phyloP scores from a whole-genome alignment of 2,797 vertebrate genomes.

The Lepilemur septentrionalis region DNA sequence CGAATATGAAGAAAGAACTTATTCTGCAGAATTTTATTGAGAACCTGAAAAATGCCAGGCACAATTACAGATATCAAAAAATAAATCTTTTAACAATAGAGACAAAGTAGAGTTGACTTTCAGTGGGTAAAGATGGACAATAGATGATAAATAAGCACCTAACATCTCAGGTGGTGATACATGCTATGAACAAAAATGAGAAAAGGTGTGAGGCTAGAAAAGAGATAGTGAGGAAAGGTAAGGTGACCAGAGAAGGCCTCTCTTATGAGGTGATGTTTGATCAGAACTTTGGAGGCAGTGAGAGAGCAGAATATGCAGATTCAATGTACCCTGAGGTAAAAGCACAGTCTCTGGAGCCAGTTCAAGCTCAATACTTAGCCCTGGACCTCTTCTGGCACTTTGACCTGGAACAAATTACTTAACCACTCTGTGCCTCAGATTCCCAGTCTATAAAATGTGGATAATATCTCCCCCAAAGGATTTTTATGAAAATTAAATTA shows the following conservation, averaged over 20 bases:
- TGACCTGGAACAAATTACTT: background rate
- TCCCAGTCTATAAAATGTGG: background rate
- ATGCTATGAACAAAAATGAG: background rate
- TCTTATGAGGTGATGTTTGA: background rate
- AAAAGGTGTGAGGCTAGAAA: background rate
- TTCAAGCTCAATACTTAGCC: background rate
- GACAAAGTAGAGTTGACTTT: background rate
- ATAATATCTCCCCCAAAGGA: background rate
- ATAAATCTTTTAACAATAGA: background rate
- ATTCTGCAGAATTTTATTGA: background rate
- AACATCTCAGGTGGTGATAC: background rate
- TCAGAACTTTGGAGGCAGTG: background rate
- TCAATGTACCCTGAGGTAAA: background rate
- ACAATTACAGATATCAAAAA: background rate
- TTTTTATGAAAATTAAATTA: background rate
- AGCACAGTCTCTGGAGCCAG: background rate
- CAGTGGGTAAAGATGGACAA: background rate
- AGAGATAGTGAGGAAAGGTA: background rate
- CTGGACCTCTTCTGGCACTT: background rate
- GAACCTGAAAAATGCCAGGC: background rate
- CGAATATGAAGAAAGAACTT: background rate
- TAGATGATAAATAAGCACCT: background rate
- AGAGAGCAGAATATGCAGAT: background rate
- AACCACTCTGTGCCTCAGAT: background rate
- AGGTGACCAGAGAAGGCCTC: background rate